Percentiles rank a stretch among this genome's conserved stretches.
These are phyloP conservation scores for Scelioninae gen. 1 DNA, from an alignment of 2,888 invertebrate genomes.

Conservation along the genomic window DNA sequence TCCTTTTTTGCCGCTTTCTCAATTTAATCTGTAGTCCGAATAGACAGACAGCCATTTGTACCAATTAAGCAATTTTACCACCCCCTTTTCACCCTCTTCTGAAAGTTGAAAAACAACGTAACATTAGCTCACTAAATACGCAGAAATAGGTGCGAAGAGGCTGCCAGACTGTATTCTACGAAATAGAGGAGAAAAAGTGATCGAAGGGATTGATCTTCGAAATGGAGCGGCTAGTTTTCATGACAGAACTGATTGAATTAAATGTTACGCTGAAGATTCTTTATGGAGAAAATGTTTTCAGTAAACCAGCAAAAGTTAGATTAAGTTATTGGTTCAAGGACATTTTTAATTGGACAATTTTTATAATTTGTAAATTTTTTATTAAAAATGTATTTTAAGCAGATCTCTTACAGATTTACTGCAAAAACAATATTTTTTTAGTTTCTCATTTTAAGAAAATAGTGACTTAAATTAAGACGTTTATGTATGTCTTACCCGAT, in stretches of 20 bases:
- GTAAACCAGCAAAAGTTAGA: too few relatives aligned
- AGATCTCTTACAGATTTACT: too few relatives aligned
- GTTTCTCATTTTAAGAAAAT: too few relatives aligned
- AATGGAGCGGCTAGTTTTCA: constrained; percentile 17
- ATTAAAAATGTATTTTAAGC: too few relatives aligned
- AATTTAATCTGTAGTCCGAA: constrained; percentile 58
- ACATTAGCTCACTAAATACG: constrained; percentile 51
- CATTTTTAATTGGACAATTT: too few relatives aligned
- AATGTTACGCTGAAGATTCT: background rate
- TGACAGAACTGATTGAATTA: constrained; percentile 24
- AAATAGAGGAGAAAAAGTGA: constrained; percentile 29
- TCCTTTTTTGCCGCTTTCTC: constrained; percentile 36
- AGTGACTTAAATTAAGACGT: too few relatives aligned
- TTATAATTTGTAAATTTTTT: too few relatives aligned
- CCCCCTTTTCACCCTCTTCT: background rate
- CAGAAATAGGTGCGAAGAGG: constrained; percentile 31
- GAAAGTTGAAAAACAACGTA: constrained; percentile 43
- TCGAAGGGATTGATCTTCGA: constrained; percentile 12
- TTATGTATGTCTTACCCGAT: too few relatives aligned
- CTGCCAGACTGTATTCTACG: background rate
- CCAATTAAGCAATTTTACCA: constrained; percentile 50
- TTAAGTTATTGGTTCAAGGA: too few relatives aligned
- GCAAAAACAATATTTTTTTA: too few relatives aligned
- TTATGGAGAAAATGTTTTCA: background rate
- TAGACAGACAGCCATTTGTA: constrained; percentile 61